A percentile compares a stretch with the other conserved stretches of the same genome.
Conservation (phyloP, 2,888 invertebrate genomes). For the Campaea margaritaria region DNA sequence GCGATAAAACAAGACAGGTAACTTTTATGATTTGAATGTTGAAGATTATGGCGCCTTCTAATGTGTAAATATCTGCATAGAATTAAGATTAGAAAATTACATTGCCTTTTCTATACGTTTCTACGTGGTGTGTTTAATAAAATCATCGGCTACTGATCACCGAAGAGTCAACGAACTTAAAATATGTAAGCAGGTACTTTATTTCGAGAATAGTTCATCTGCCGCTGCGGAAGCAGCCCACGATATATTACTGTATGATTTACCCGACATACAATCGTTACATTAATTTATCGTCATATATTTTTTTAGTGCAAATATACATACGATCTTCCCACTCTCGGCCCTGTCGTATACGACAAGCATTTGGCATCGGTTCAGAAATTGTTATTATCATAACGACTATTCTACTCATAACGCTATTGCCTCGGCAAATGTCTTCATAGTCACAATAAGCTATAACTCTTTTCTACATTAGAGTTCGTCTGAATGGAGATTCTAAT, state of each 20-base stretch:
- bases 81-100: too few species aligned
- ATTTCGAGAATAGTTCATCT: constrained; percentile 26
- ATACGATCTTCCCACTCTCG: constrained; percentile 62
- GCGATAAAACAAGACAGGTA: too few species aligned
- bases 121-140: constrained; percentile 9
- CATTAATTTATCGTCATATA: constrained; percentile 62
- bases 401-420: constrained; percentile 76
- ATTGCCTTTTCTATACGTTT: not conserved
- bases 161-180: constrained; percentile 25
- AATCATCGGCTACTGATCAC: constrained; percentile 12
- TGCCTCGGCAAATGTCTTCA: constrained; percentile 71
- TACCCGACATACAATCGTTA: constrained; percentile 55
- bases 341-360: constrained; percentile 60
- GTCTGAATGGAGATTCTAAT: constrained; percentile 55
- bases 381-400: constrained; percentile 79
- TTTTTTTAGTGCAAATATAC: constrained; percentile 68
- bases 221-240: constrained; percentile 22
- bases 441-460: constrained; percentile 70
- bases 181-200: constrained; percentile 30
- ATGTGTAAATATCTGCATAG: not conserved
- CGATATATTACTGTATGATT: constrained; percentile 57
- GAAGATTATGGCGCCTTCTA: too few species aligned
- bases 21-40: too few species aligned
- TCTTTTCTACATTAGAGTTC: constrained; percentile 69
- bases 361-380: constrained; percentile 75